Conservation (phyloP, 2,888 invertebrate genomes). For the Ellobium chinense region DNA sequence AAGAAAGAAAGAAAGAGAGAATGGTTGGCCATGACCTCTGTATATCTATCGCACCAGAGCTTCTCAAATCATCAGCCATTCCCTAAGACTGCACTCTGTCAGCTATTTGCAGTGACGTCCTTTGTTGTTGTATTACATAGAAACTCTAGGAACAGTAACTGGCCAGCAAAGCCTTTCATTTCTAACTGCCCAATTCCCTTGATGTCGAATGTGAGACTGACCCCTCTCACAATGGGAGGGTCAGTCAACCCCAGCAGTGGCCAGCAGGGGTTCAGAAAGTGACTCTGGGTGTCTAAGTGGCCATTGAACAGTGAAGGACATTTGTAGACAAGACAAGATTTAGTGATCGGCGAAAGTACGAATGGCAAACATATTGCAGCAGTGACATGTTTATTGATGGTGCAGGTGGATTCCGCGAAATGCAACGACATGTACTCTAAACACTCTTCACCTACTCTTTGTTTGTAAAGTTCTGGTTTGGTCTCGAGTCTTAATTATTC, state of each 20-base stretch:
- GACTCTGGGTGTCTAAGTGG: not conserved
- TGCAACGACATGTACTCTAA: too few relatives aligned
- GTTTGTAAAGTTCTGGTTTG: too few relatives aligned
- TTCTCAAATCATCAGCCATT: not conserved
- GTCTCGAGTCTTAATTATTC: too few relatives aligned
- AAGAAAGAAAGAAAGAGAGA: too few relatives aligned
- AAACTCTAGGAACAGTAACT: not conserved
- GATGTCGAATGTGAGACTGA: not conserved
- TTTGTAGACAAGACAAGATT: too few relatives aligned
- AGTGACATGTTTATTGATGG: too few relatives aligned
- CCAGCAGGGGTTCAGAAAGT: not conserved
- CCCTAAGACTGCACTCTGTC: not conserved
- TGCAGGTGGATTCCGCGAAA: too few relatives aligned
- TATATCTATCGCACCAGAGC: not conserved
- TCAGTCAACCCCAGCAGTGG: not conserved
- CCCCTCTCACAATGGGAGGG: not conserved
- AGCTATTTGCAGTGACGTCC: not conserved
- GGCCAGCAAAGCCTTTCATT: not conserved
- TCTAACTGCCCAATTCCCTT: not conserved
- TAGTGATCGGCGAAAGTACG: too few relatives aligned
- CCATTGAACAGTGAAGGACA: not conserved
- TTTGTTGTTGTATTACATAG: not conserved
- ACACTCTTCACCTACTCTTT: too few relatives aligned
- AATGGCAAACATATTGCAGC: too few relatives aligned
- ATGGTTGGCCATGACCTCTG: not conserved